Percentiles rank a stretch among this genome's conserved stretches.
phyloP scores from a whole-genome alignment of 2,797 vertebrate genomes.

The Acanthurus tractus region DNA sequence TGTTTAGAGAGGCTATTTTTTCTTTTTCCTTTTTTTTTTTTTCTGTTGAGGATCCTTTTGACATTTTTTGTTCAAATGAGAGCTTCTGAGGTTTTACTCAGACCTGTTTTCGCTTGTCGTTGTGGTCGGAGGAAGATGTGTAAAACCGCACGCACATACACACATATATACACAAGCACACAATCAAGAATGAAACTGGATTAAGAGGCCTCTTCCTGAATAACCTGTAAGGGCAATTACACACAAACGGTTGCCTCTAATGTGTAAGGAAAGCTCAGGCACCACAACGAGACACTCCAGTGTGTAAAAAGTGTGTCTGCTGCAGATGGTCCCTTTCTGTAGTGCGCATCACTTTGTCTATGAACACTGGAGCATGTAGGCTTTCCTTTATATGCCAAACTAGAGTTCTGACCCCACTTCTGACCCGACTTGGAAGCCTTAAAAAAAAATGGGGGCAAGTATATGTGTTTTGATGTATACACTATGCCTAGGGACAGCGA shows the following conservation, averaged over 20 bases:
- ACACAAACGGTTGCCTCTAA: constrained; percentile 64
- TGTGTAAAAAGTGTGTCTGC: constrained; percentile 65
- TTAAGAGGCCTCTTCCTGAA: constrained; percentile 73
- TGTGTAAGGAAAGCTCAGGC: constrained; percentile 47
- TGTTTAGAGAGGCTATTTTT: constrained; percentile 27
- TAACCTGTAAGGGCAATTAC: constrained; percentile 76
- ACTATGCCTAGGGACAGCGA: constrained; percentile 74
- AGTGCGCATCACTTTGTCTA: constrained; percentile 70
- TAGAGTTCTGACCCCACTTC: constrained; percentile 70
- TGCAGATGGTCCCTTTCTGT: constrained; percentile 76
- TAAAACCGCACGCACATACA: constrained; percentile 45
- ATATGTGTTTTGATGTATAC: constrained; percentile 55
- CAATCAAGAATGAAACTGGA: constrained; percentile 66
- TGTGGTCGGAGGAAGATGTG: constrained; percentile 61
- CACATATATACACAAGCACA: constrained; percentile 27
- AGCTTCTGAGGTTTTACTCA: constrained; percentile 61
- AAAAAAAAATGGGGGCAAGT: constrained; percentile 71
- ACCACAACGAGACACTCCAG: constrained; percentile 31
- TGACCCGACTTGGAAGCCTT: constrained; percentile 64
- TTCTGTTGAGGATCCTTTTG: constrained; percentile 49
- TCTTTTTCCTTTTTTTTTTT: not conserved
- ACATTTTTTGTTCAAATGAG: constrained; percentile 64
- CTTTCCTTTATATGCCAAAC: constrained; percentile 62
- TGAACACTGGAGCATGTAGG: constrained; percentile 79
- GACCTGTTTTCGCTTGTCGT: constrained; percentile 76